phyloP scores from a whole-genome alignment of 2,888 invertebrate genomes.

The Actias luna region DNA sequence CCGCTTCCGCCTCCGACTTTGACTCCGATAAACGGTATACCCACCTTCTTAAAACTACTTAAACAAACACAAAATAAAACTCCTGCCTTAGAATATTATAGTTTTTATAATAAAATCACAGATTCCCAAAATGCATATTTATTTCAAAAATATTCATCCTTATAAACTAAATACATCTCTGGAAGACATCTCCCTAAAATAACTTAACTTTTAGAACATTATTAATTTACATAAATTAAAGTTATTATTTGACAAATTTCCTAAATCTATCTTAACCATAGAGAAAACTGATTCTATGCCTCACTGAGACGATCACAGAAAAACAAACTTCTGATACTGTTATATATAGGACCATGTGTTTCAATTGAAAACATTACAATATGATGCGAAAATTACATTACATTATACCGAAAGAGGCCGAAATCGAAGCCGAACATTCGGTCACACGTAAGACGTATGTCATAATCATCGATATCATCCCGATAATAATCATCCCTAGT shows the following conservation, averaged over 20 bases:
- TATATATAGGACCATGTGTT: too few relatives aligned
- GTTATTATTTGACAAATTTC: neutral
- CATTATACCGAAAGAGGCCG: neutral
- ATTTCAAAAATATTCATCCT: slow-evolving; percentile 36
- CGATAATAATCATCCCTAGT: too few relatives aligned
- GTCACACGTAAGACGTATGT: neutral
- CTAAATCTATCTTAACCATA: neutral
- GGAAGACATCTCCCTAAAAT: slow-evolving; percentile 33
- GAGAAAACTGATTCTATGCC: too few relatives aligned
- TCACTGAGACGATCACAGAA: too few relatives aligned
- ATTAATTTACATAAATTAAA: slow-evolving; percentile 6
- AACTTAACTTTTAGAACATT: slow-evolving; percentile 14
- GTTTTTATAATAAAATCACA: neutral
- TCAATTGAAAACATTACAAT: too few relatives aligned
- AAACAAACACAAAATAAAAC: neutral
- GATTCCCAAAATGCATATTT: neutral
- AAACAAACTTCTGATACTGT: too few relatives aligned
- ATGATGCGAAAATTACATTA: too few relatives aligned
- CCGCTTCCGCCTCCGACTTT: too few relatives aligned
- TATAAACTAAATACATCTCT: slow-evolving; percentile 33
- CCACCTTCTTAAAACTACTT: neutral
- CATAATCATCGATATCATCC: too few relatives aligned
- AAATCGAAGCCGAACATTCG: neutral
- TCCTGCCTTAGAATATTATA: neutral
- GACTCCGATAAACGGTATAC: too few relatives aligned